These are phyloP conservation scores for Protobothrops flavoviridis DNA, from an alignment of 2,113 vertebrate species.

Conservation along the genomic window DNA sequence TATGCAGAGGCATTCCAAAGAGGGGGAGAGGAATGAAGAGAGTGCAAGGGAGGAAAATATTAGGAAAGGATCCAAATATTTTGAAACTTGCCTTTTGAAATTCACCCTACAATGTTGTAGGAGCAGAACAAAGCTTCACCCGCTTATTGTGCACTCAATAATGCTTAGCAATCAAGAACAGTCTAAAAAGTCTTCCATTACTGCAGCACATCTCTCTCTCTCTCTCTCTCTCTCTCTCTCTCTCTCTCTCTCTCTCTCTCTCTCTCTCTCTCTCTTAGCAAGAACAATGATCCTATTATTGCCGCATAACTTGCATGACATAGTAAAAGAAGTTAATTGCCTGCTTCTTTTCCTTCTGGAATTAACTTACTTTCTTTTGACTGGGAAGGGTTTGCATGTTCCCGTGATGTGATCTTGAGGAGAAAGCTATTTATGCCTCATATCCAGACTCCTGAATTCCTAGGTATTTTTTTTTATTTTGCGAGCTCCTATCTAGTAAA, in stretches of 20 bases:
- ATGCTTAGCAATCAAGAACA: constrained; percentile 43
- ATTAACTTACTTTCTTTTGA: background rate
- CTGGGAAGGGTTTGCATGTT: background rate
- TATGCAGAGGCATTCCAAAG: constrained; percentile 16
- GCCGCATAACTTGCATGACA: background rate
- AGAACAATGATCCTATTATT: constrained; percentile 20
- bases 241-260: background rate
- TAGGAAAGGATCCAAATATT: constrained; percentile 55
- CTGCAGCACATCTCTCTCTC: constrained; percentile 14
- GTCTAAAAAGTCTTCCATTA: constrained; percentile 49
- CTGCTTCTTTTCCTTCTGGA: background rate
- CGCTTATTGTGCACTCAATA: constrained; percentile 59
- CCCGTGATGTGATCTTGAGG: background rate
- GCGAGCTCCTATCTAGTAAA: background rate
- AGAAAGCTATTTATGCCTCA: background rate
- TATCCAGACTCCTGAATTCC: background rate
- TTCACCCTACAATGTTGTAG: constrained; percentile 40
- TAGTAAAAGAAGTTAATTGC: background rate
- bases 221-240: background rate
- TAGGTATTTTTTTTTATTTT: background rate
- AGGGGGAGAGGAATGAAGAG: background rate
- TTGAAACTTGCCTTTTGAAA: constrained; percentile 56
- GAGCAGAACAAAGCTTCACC: constrained; percentile 34
- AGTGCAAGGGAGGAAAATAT: background rate
- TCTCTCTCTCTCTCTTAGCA: background rate